A percentile compares a stretch with the other conserved stretches of the same genome.
Conservation (phyloP, 2,797 vertebrate genomes). For the Myripristis jacobus region DNA sequence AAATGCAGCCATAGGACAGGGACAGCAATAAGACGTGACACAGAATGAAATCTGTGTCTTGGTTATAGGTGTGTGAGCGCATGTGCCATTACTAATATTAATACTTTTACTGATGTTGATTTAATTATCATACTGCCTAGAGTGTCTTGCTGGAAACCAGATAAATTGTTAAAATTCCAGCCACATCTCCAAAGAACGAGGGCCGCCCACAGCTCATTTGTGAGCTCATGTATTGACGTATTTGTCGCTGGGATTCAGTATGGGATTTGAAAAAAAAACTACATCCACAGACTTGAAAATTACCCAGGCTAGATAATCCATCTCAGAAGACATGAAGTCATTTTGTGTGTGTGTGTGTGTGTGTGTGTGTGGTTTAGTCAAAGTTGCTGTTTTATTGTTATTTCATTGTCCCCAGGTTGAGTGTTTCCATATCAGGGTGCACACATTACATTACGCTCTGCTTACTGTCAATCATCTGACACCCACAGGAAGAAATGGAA, state of each 20-base stretch:
- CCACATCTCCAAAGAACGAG: constrained; percentile 57
- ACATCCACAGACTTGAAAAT: too few species aligned
- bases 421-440: too few species aligned
- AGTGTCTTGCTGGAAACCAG: constrained; percentile 50
- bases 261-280: not conserved
- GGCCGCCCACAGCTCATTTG: constrained; percentile 38
- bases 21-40: constrained; percentile 6
- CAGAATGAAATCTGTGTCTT: constrained; percentile 25
- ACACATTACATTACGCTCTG: too few species aligned
- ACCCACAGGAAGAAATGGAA: too few species aligned
- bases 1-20: constrained; percentile 24
- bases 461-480: too few species aligned
- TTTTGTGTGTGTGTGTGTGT: too few species aligned
- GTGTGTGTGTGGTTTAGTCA: too few species aligned
- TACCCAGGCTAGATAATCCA: too few species aligned
- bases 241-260: constrained; percentile 57
- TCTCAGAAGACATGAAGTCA: too few species aligned
- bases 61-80: constrained; percentile 5
- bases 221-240: constrained; percentile 42
- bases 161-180: constrained; percentile 57
- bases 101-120: constrained; percentile 71
- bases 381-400: too few species aligned
- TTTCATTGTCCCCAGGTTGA: too few species aligned
- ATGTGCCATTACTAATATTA: constrained; percentile 42
- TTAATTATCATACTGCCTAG: constrained; percentile 71